Percentiles rank a stretch among this genome's conserved stretches.
phyloP scores from a whole-genome alignment of 2,113 vertebrate species.

The Cranoglanis bouderius region DNA sequence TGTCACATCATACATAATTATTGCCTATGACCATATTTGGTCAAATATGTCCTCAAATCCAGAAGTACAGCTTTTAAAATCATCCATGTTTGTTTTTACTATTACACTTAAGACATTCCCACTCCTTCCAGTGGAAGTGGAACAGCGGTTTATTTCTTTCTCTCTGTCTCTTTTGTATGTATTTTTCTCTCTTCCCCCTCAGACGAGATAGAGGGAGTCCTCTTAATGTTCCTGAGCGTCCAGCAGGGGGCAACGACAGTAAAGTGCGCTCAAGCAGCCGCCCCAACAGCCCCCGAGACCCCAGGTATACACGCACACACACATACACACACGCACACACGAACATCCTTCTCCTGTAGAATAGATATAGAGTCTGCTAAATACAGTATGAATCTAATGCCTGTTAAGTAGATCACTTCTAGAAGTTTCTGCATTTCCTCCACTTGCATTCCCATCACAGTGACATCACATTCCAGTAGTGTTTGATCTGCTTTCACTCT shows the following conservation, averaged over 20 bases:
- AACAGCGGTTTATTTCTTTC: not conserved
- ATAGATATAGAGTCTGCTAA: not conserved
- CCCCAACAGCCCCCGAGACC: conserved; percentile 74
- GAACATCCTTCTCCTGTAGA: not conserved
- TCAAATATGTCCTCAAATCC: not conserved
- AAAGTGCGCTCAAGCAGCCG: conserved; percentile 69
- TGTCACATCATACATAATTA: not conserved
- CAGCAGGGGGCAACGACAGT: conserved; percentile 64
- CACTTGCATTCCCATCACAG: not conserved
- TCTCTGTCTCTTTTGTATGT: not conserved
- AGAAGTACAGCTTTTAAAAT: not conserved
- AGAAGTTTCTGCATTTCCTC: not conserved
- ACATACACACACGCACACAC: not conserved
- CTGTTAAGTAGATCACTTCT: not conserved
- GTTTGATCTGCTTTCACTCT: not conserved
- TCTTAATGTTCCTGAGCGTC: conserved; percentile 67
- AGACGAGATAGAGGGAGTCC: conserved; percentile 68
- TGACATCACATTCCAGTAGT: not conserved
- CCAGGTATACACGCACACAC: conserved; percentile 60
- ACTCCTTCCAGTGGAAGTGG: not conserved
- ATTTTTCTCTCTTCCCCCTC: not conserved
- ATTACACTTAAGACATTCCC: not conserved
- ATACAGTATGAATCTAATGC: not conserved
- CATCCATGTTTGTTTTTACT: not conserved
- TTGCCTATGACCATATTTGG: not conserved